These are phyloP conservation scores for Cenopis cana DNA, from an alignment of 2,888 invertebrate species.

Conservation along the genomic window DNA sequence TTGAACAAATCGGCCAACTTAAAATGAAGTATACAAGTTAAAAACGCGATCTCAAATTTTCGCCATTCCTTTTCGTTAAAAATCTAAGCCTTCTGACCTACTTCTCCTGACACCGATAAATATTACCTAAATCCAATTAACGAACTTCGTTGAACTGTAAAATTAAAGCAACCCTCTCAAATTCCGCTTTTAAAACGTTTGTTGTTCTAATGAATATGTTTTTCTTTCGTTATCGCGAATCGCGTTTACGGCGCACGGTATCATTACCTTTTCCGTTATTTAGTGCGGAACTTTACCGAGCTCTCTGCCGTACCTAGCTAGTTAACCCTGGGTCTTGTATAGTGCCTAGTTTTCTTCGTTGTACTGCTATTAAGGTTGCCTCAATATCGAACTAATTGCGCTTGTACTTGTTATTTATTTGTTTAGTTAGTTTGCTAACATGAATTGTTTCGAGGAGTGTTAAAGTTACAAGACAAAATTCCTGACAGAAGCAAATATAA, in stretches of 20 bases:
- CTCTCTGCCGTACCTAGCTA: neutral
- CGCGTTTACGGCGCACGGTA: conserved; percentile 24
- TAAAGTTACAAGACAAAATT: too few relatives aligned
- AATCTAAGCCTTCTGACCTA: conserved; percentile 18
- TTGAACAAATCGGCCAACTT: too few relatives aligned
- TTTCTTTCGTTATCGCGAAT: conserved; percentile 28
- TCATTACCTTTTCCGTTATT: conserved; percentile 32
- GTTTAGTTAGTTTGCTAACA: neutral
- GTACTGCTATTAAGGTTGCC: neutral
- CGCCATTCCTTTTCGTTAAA: conserved; percentile 13
- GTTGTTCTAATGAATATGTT: conserved; percentile 1
- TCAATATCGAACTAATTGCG: too few relatives aligned
- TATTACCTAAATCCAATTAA: conserved; percentile 29
- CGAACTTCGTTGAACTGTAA: conserved; percentile 17
- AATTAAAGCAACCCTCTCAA: conserved; percentile 23
- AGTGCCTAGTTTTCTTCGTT: neutral
- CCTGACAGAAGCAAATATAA: too few relatives aligned
- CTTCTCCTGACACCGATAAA: conserved; percentile 17
- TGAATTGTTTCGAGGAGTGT: neutral
- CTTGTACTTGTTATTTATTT: neutral
- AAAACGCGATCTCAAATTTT: neutral
- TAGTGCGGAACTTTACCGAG: conserved; percentile 29
- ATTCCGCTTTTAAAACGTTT: conserved; percentile 19
- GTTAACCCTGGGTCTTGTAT: neutral
- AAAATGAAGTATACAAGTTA: neutral